Conservation (phyloP, 2,888 invertebrate species). For the Diarsia rubi region DNA sequence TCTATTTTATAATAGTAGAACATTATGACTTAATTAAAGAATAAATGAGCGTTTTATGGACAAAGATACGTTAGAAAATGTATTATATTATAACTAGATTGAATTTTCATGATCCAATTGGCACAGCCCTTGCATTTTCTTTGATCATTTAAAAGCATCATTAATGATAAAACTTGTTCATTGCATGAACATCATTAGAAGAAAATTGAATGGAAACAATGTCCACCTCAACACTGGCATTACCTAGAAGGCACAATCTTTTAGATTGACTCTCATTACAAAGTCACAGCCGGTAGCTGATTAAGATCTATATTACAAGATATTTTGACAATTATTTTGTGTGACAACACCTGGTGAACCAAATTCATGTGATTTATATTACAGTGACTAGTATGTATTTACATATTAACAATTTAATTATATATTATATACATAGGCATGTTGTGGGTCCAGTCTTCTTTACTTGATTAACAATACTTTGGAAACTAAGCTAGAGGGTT, state of each 20-base stretch:
- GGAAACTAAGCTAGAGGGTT: conserved; percentile 25
- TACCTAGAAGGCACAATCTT: conserved; percentile 75
- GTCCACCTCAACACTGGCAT: conserved; percentile 19
- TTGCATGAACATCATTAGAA: conserved; percentile 55
- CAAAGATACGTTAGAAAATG: conserved; percentile 58
- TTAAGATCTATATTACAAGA: conserved; percentile 33
- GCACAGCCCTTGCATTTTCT: conserved; percentile 57
- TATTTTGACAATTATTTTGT: conserved; percentile 38
- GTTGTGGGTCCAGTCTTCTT: conserved; percentile 62
- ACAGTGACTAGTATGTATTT: conserved; percentile 58
- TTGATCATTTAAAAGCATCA: conserved; percentile 28
- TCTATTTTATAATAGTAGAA: conserved; percentile 31
- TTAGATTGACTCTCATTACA: conserved; percentile 69
- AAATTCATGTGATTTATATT: conserved; percentile 37
- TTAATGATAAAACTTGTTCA: conserved; percentile 45
- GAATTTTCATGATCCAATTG: conserved; percentile 50
- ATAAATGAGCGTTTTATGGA: conserved; percentile 66
- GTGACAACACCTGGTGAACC: conserved; percentile 24
- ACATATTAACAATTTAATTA: conserved; percentile 39
- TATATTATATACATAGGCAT: conserved; percentile 40
- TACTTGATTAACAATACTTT: conserved; percentile 45
- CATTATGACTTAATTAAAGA: conserved; percentile 54
- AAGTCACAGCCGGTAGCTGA: conserved; percentile 45
- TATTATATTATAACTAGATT: conserved; percentile 40
- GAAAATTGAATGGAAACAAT: conserved; percentile 40